Base-by-base conservation (phyloP, 2,797 vertebrate genomes). In the Taeniopygia guttata region DNA sequence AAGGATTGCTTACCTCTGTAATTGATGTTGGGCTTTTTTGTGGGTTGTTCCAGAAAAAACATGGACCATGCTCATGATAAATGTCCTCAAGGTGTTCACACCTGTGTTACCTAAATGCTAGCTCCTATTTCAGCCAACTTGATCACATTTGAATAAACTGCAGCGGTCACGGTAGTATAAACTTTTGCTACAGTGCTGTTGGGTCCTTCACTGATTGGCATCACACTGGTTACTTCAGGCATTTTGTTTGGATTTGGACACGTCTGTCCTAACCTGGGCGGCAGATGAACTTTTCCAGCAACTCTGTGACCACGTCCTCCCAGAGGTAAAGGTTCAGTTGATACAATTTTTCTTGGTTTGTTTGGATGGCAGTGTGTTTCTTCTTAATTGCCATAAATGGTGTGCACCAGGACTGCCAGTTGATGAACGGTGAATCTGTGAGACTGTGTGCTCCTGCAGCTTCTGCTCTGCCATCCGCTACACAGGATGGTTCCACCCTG, bases 401-500 rank as follows among this genome's bases (percentile, higher is more conserved):
- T 46, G 25, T 54, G 10, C 17, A n/a, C 16, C 26, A 68, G 54
- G 92, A 72, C 30, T 32, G 5, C 18, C 3, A 5, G 19, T 0
- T 81, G 51, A n/a, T 84, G 56, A 82, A 55, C 23, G 25, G 76
- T 23, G 30, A 49, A n/a, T 18, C 15, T 1, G 1, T 49, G 59
- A 82, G 46, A 46, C 38, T 38, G 2, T 23, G 43, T 43, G 16
- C 32, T 69, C 20, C 46, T 43, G 26, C 7, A 27, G 16, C 55
- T 89, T 76, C 72, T 76, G 9, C n/a, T 62, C 51, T 62, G 21
- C 19, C 15, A 7, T 46, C 15, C 6, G 0, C 36, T 36, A 5
- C 13, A 38, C 0, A 9, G 42, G 79, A 60, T 0, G 0, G 11
- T 54, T 64, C 55, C 55, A 40, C 16, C 6, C 10, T 23, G 64